A percentile compares a stretch with the other conserved stretches of the same genome.
These are phyloP conservation scores for Dendrolimus kikuchii DNA, from an alignment of 1,140 invertebrate species.

Conservation along the genomic window DNA sequence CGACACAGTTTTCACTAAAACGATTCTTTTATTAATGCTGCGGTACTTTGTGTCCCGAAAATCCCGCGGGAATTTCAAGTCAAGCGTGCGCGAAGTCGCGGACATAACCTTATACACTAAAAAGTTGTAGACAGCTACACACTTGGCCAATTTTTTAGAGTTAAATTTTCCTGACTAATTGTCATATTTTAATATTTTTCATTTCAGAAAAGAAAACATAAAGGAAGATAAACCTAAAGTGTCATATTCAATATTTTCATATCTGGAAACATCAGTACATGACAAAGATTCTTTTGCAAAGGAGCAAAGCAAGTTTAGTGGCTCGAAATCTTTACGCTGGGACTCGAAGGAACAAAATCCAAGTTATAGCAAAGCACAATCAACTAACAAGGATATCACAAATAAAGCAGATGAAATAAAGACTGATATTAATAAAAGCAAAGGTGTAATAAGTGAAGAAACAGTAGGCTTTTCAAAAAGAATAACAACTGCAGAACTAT, in stretches of 20 bases:
- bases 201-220: slow-evolving; percentile 41
- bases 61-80: too few species aligned
- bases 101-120: too few species aligned
- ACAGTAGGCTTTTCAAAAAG: slow-evolving; percentile 37
- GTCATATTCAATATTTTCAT: slow-evolving; percentile 84
- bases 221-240: slow-evolving; percentile 72
- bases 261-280: slow-evolving; percentile 75
- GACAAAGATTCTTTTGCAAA: slow-evolving; percentile 72
- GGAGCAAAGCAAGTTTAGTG: slow-evolving; percentile 59
- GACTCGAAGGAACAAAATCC: not conserved
- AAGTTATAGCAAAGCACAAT: slow-evolving; percentile 1
- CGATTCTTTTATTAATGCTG: too few species aligned
- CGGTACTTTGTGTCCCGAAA: too few species aligned
- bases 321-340: slow-evolving; percentile 42
- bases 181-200: not conserved
- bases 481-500: slow-evolving; percentile 68
- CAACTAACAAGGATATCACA: not conserved
- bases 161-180: not conserved
- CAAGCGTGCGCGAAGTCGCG: too few species aligned
- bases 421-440: not conserved
- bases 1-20: too few species aligned
- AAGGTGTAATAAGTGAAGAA: not conserved
- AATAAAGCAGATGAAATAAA: slow-evolving; percentile 1
- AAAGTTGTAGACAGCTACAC: too few species aligned
- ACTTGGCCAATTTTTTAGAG: too few species aligned